phyloP scores from a whole-genome alignment of 2,888 invertebrate species.

The Leptarthrus brevirostris region DNA sequence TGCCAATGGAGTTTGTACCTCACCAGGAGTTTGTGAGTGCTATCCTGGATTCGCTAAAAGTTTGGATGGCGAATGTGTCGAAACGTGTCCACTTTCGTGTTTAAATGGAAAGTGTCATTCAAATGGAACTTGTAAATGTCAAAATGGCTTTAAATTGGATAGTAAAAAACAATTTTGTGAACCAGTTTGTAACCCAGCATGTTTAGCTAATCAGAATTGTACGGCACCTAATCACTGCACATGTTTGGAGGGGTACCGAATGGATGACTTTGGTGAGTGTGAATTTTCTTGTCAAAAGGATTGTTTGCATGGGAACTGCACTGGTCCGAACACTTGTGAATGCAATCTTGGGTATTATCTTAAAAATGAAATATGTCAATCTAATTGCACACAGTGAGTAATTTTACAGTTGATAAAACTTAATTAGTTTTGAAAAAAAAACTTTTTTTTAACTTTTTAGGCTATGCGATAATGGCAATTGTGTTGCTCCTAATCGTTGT shows the following conservation, averaged over 20 bases:
- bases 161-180: conserved; percentile 69
- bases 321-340: conserved; percentile 64
- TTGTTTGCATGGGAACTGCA: conserved; percentile 61
- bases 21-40: conserved; percentile 69
- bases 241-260: conserved; percentile 59
- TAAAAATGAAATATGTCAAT: conserved; percentile 60
- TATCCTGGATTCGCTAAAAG: conserved; percentile 59
- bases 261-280: conserved; percentile 63
- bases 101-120: conserved; percentile 72
- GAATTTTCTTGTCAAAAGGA: conserved; percentile 57
- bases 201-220: conserved; percentile 56
- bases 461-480: conserved; percentile 65
- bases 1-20: conserved; percentile 67
- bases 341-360: conserved; percentile 61
- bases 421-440: neutral
- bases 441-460: neutral
- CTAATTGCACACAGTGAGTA: conserved; percentile 65
- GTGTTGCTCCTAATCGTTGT: conserved; percentile 68
- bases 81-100: conserved; percentile 61
- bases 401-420: neutral
- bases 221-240: conserved; percentile 57
- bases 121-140: conserved; percentile 71
- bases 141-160: conserved; percentile 69
- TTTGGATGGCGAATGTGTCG: conserved; percentile 39
- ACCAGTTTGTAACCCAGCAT: conserved; percentile 67